Conservation (phyloP, 2,888 invertebrate species). For the Trypoxylon attenuatum region DNA sequence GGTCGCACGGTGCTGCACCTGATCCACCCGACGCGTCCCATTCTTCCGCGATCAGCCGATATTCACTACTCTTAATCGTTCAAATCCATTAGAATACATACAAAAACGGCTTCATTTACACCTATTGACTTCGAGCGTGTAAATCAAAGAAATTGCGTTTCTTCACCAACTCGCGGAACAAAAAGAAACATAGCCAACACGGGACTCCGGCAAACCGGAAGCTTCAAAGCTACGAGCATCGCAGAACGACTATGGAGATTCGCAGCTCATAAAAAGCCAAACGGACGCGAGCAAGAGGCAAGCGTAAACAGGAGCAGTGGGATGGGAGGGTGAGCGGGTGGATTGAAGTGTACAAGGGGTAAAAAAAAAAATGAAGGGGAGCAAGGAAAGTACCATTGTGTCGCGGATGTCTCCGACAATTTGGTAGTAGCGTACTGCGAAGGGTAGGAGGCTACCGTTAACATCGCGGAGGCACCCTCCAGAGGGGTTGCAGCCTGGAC, state of each 20-base stretch:
- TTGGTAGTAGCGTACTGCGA: neutral
- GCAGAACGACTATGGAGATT: too few species aligned
- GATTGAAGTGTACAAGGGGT: neutral
- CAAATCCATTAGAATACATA: too few species aligned
- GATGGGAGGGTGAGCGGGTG: neutral
- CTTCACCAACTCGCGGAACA: neutral
- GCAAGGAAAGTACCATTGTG: neutral
- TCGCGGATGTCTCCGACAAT: neutral
- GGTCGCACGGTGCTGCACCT: neutral
- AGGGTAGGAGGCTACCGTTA: too few species aligned
- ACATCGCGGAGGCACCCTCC: neutral
- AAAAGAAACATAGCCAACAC: neutral
- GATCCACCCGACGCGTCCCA: constrained; percentile 36
- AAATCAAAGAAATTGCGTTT: too few species aligned
- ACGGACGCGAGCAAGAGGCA: neutral
- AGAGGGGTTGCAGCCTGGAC: neutral
- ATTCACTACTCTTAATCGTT: too few species aligned
- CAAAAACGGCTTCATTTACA: too few species aligned
- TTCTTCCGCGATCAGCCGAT: too few species aligned
- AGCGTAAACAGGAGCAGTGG: neutral
- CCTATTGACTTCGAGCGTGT: too few species aligned
- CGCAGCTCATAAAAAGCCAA: neutral
- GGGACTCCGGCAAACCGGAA: too few species aligned
- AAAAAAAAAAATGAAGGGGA: neutral
- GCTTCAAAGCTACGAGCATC: too few species aligned